Conservation (phyloP, 2,113 vertebrate species). For the Labrus mixtus region DNA sequence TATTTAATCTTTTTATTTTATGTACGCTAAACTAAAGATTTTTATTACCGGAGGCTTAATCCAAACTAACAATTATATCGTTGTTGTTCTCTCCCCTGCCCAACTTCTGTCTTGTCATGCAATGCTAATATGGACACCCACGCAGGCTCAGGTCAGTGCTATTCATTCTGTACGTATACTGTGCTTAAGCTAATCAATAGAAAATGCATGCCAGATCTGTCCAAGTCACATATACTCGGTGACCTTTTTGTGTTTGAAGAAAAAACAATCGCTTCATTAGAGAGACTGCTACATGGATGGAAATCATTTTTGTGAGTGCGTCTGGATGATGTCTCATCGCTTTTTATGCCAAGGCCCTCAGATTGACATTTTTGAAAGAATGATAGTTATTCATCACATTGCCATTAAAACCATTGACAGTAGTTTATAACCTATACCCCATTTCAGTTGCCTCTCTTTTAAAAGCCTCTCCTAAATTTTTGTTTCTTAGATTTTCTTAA, state of each 20-base stretch:
- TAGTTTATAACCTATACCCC: too few species aligned
- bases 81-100: slow-evolving; percentile 90
- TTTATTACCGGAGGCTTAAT: slow-evolving; percentile 65
- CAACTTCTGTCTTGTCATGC: slow-evolving; percentile 91
- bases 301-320: slow-evolving; percentile 41
- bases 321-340: slow-evolving; percentile 43
- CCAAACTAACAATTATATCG: slow-evolving; percentile 93
- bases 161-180: slow-evolving; percentile 85
- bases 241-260: slow-evolving; percentile 40
- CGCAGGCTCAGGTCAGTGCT: slow-evolving; percentile 99
- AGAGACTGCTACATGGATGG: slow-evolving; percentile 10
- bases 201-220: slow-evolving; percentile 73
- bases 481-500: too few species aligned
- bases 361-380: slow-evolving; percentile 39
- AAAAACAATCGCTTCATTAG: slow-evolving; percentile 45
- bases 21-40: slow-evolving; percentile 49
- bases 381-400: slow-evolving; percentile 48
- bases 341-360: slow-evolving; percentile 35
- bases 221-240: slow-evolving; percentile 29
- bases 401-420: neutral
- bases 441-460: too few species aligned
- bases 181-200: slow-evolving; percentile 76
- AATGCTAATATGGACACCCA: slow-evolving; percentile 96
- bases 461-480: too few species aligned
- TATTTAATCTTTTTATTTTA: slow-evolving; percentile 16